Evolutionary conservation across 2,113 vertebrate species (phyloP), one percentile per base, ranked within the genome.

Genomic region (Platichthys flesus): DNA sequence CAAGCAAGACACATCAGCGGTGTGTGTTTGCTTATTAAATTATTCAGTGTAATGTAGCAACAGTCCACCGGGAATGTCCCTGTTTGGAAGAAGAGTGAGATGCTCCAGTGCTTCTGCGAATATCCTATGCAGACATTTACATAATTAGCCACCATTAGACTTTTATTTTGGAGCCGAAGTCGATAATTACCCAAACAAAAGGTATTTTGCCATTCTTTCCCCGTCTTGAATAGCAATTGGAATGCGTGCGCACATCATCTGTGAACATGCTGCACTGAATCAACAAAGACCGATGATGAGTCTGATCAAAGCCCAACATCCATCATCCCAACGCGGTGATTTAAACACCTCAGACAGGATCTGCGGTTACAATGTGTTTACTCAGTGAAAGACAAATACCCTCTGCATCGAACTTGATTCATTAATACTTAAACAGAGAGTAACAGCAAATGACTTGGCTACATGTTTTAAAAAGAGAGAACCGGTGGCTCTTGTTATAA

Each of bases 11-110:
- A 91, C 67, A 73, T 42, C 85, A 80, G 24, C 64, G 85, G 73
- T 82, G 71, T 92, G 70, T 87, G 82, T 94, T 78, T 88, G 67
- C 81, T 86, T 92, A 93, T 89, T 84, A 91, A 91, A 93, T 93
- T 79, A 91, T 92, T 90, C 89, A 88, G 86, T 73, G 84, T 83
- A 93, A 89, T 91, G 81, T 78, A 72, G 79, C n/a, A 16, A 76
- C 55, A 13, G 55, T 76, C 82, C 83, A 18, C 20, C 26, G 82
- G 51, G 74, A 75, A 56, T 20, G 79, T 64, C 64, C 51, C 67
- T 62, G 59, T 18, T 16, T 21, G 14, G 49, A 78, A 71, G 74
- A 83, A 31, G 59, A 85, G 69, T 45, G 73, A 86, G 67, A 79
- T 4, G 28, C 52, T 78, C 87, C 57, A 74, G 63, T 85, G 81